phyloP scores from a whole-genome alignment of 1,140 invertebrate species.

The Aphis craccivora region DNA sequence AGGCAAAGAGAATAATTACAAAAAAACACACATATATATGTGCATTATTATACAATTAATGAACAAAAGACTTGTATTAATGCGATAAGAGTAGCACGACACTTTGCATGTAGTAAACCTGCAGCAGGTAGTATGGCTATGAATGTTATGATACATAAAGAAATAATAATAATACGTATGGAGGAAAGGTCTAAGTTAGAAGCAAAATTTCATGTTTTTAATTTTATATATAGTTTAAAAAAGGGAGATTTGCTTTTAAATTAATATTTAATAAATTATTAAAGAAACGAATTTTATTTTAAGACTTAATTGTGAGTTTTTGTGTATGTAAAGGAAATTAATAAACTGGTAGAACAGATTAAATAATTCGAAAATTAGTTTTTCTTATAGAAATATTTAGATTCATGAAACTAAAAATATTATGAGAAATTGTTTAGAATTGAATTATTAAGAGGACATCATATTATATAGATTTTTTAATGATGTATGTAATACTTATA shows the following conservation, averaged over 20 bases:
- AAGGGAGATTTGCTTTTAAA: neutral
- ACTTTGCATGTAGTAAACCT: conserved; percentile 53
- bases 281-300: neutral
- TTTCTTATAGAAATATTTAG: neutral
- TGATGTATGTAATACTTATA: neutral
- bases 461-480: neutral
- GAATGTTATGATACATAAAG: neutral
- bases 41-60: conserved; percentile 41
- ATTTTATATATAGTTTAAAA: neutral
- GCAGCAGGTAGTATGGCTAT: neutral
- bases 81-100: conserved; percentile 55
- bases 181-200: neutral
- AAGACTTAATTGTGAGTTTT: neutral
- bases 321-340: neutral
- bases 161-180: conserved; percentile 3
- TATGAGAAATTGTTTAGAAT: neutral
- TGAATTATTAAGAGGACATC: neutral
- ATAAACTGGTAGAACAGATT: neutral
- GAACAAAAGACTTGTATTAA: conserved; percentile 56
- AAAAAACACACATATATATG: neutral
- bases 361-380: neutral
- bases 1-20: conserved; percentile 47
- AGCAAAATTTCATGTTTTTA: neutral
- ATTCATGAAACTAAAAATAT: neutral
- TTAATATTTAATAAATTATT: conserved; percentile 18